phyloP scores from a whole-genome alignment of 1,140 invertebrate species.

The Cydia splendana region DNA sequence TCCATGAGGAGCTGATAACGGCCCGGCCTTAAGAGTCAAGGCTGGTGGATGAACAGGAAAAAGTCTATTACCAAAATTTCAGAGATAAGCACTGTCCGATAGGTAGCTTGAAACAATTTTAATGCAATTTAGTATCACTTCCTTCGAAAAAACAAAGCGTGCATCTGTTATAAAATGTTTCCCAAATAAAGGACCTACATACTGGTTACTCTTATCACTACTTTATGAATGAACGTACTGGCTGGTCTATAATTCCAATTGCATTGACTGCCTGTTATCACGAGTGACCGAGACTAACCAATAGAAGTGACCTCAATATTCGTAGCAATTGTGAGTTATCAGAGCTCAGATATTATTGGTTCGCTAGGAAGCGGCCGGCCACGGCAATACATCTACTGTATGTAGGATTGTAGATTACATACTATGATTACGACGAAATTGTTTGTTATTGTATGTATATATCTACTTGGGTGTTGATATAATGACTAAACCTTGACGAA shows the following conservation, averaged over 20 bases:
- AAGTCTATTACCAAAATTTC: slow-evolving; percentile 16
- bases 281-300: not conserved
- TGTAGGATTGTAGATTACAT: not conserved
- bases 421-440: not conserved
- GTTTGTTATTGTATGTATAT: not conserved
- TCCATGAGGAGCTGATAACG: not conserved
- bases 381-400: not conserved
- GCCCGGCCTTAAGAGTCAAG: not conserved
- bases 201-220: slow-evolving; percentile 21
- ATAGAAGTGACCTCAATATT: not conserved
- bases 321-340: not conserved
- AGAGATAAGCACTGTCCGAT: not conserved
- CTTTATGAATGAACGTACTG: slow-evolving; percentile 21
- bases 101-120: not conserved
- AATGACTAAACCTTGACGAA: no score
- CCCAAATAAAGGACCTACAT: not conserved
- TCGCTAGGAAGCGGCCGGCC: not conserved
- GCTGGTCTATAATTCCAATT: slow-evolving; percentile 3
- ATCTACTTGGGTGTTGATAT: not conserved
- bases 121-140: not conserved
- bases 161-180: not conserved
- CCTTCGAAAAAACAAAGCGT: not conserved
- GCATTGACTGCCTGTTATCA: not conserved
- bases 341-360: not conserved
- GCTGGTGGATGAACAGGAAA: not conserved